Evolutionary conservation across 1,140 invertebrate species (phyloP), one percentile per base, ranked within the genome.

Genomic region (Danaus melanippus): DNA sequence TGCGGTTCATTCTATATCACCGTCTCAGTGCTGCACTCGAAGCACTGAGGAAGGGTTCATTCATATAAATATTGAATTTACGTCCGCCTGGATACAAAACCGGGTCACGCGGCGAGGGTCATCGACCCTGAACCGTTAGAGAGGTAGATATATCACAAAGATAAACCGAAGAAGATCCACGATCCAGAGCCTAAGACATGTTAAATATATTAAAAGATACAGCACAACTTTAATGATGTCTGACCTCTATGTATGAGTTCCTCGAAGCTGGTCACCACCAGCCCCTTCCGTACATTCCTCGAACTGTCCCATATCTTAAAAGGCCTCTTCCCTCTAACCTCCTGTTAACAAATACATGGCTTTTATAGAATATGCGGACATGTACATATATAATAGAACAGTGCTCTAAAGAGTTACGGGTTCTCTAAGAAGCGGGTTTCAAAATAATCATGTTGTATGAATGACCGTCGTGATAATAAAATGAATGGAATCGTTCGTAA

Each of bases 231-330:
- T 32, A 44, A 17, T 32, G 10, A n/a, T 41, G 12, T 46, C 74
- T 73, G 74, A 94, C 93, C 96, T 90, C 94, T 93, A 74, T 93
- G 91, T 89, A 96, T 91, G 76, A 98, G 89, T 88, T 98, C 97
- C 86, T 95, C 93, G 76, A 97, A 93, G 84, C 93, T 95, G 79
- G 93, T 93, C 78, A 97, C 96, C 69, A 97, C 95, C 84, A 98
- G 89, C 76, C 95, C 96, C 89, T 97, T 98, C 86, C 96, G 93
- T 72, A 95, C 91, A 89, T 93, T 95, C 89, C 97, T 91, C 90
- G 94, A 95, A 88, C 93, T 94, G 91, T 96, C 96, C 96, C 96
- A 98, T 92, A 98, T 93, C 92, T 98, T 98, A 90, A 97, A 97
- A 91, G 96, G 96, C 91, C 94, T 94, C 92, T 96, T 96, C 91